These are phyloP conservation scores for Perithous albicinctus DNA, from an alignment of 2,888 invertebrate genomes.

Conservation along the genomic window DNA sequence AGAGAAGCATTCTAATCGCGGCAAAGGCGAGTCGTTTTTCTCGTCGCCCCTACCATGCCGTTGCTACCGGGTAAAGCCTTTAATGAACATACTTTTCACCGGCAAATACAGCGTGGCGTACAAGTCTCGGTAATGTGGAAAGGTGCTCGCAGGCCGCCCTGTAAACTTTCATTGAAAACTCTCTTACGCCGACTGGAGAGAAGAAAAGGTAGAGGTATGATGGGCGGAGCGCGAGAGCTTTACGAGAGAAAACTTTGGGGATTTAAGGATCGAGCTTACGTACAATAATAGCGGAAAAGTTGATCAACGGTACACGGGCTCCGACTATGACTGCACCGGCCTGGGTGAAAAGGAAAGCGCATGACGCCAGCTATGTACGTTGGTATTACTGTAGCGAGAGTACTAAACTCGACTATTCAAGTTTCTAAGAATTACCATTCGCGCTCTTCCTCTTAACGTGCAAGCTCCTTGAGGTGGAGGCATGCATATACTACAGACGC, in stretches of 20 bases:
- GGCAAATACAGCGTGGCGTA: conserved; percentile 3
- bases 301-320: conserved; percentile 48
- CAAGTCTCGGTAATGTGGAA: conserved; percentile 24
- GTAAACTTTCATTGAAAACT: conserved; percentile 63
- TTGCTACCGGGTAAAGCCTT: conserved; percentile 14
- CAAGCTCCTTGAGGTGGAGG: conserved; percentile 7
- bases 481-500: background rate
- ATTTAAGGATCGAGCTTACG: conserved; percentile 51
- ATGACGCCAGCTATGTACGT: background rate
- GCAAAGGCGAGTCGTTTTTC: conserved; percentile 23
- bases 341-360: background rate
- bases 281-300: conserved; percentile 59
- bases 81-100: conserved; percentile 54
- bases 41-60: no score
- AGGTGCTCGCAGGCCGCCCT: conserved; percentile 38
- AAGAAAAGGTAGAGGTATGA: conserved; percentile 34
- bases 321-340: background rate
- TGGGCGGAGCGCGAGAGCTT: conserved; percentile 11
- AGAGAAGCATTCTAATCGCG: conserved; percentile 60
- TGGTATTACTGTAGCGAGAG: conserved; percentile 17
- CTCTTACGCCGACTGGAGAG: conserved; percentile 28
- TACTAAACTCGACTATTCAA: conserved; percentile 47
- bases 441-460: background rate
- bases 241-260: conserved; percentile 54
- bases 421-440: conserved; percentile 53